Evolutionary conservation across 64 coral and sea anemone species (phyloP).

Genomic region (Cladopsammia gracilis): DNA sequence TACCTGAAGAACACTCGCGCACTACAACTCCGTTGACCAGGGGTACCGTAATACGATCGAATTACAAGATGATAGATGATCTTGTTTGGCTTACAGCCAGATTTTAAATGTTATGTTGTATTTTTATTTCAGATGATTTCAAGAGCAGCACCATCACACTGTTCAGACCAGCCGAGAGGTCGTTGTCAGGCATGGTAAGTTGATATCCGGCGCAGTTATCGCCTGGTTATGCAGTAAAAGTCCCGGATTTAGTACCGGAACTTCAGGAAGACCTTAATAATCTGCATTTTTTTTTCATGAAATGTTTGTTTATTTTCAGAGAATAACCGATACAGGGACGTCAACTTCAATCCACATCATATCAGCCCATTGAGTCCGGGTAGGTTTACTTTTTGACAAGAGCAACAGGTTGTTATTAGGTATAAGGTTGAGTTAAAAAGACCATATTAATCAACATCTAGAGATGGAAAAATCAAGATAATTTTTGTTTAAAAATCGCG

Average conservation of each 20-base stretch:
- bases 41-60: conserved; percentile 45
- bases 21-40: conserved; percentile 82
- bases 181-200: conserved; percentile 91
- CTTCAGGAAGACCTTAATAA: too few species aligned
- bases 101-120: not conserved
- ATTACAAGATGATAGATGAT: not conserved
- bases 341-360: conserved; percentile 74
- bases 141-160: conserved; percentile 84
- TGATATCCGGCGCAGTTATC: not conserved
- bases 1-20: conserved; percentile 93
- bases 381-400: conserved; percentile 20
- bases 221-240: too few species aligned
- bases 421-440: too few species aligned
- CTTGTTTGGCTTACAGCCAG: not conserved
- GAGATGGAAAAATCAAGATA: not conserved
- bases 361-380: conserved; percentile 87
- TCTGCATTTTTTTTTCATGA: not conserved
- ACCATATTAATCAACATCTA: too few species aligned
- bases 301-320: conserved; percentile 53
- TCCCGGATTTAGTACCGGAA: too few species aligned
- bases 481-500: not conserved
- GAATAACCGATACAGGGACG: conserved; percentile 87
- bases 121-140: conserved; percentile 87
- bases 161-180: conserved; percentile 78
- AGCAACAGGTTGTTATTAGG: too few species aligned